Conservation (phyloP, 2,113 vertebrate genomes). For the Lycaon pictus region DNA sequence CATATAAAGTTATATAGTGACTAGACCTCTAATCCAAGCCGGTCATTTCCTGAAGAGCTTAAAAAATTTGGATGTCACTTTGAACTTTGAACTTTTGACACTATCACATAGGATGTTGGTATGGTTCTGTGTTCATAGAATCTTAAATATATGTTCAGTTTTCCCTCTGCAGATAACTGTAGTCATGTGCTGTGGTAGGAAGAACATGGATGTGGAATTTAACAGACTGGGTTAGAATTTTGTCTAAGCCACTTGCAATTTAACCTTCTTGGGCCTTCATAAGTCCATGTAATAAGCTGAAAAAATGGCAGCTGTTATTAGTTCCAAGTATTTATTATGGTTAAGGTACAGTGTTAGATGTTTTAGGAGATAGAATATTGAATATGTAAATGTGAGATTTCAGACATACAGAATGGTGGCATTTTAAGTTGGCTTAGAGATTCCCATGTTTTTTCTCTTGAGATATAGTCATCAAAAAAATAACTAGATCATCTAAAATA, state of each 20-base stretch:
- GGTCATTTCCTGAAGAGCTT: not conserved
- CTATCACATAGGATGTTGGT: not conserved
- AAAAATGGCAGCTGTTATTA: not conserved
- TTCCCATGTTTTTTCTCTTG: not conserved
- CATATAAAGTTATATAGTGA: not conserved
- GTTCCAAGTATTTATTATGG: not conserved
- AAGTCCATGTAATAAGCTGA: not conserved
- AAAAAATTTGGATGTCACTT: not conserved
- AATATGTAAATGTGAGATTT: not conserved
- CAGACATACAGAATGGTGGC: not conserved
- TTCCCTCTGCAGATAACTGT: not conserved
- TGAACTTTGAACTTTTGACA: slow-evolving; percentile 43
- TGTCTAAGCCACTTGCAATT: slow-evolving; percentile 51
- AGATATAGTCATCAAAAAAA: not conserved
- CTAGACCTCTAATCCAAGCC: not conserved
- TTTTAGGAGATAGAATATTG: not conserved
- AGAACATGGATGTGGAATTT: slow-evolving; percentile 43
- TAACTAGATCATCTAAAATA: not conserved
- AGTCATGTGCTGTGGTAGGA: not conserved
- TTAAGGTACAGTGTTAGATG: not conserved
- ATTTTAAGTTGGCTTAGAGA: not conserved
- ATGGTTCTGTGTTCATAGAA: not conserved
- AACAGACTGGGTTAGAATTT: not conserved
- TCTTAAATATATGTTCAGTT: not conserved
- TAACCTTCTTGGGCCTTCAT: not conserved